A percentile compares a stretch with the other conserved stretches of the same genome.
phyloP scores from a whole-genome alignment of 2,113 vertebrate genomes.

The Platycercus adscitus region DNA sequence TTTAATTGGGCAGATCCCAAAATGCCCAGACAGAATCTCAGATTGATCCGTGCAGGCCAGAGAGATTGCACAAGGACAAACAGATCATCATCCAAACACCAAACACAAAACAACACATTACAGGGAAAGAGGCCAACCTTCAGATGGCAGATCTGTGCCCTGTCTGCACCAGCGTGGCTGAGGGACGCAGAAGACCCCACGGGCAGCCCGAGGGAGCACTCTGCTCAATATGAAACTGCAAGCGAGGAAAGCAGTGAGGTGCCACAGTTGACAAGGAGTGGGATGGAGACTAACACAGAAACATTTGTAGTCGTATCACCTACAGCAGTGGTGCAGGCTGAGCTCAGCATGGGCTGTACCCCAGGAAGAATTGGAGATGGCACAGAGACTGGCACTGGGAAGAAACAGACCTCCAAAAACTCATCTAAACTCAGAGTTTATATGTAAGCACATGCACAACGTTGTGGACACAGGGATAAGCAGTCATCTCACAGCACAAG shows the following conservation, averaged over 20 bases:
- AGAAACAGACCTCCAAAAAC: not conserved
- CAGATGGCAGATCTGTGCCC: not conserved
- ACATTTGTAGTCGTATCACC: not conserved
- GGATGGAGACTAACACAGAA: not conserved
- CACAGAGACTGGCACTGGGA: not conserved
- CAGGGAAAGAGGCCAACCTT: not conserved
- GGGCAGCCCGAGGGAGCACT: not conserved
- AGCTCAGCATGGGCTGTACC: not conserved
- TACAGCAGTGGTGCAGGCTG: not conserved
- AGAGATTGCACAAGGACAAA: constrained; percentile 16
- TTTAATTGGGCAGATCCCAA: not conserved
- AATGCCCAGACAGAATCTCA: not conserved
- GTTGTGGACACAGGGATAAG: not conserved
- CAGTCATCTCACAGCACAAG: not conserved
- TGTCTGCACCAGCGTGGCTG: not conserved
- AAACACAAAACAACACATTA: not conserved
- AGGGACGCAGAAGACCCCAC: not conserved
- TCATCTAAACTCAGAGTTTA: not conserved
- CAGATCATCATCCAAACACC: not conserved
- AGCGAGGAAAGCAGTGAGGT: not conserved
- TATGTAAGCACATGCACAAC: not conserved
- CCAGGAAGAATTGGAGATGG: not conserved
- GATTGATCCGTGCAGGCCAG: not conserved
- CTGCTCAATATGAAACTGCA: not conserved
- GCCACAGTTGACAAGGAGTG: not conserved